Base-by-base conservation (phyloP, 2,113 vertebrate genomes). In the Lates calcarifer region DNA sequence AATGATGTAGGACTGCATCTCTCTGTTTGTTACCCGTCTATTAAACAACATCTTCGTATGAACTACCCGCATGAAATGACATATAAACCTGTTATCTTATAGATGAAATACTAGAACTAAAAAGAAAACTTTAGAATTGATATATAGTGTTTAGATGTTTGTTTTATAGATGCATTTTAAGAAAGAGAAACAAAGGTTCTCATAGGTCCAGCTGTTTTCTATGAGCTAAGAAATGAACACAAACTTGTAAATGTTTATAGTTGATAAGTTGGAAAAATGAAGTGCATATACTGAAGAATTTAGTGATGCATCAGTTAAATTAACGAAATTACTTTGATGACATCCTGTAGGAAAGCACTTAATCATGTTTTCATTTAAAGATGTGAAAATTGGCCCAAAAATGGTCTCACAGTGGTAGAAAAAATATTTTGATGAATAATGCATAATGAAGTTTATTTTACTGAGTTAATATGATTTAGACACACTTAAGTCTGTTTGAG, bases 1-100 rank as follows among this genome's bases (percentile, higher is more conserved):
- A 85, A 82, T 73, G 83, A 90, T 85, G 83, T 79, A 47, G 74
- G 83, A 88, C 80, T 88, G 58, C 65, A 87, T 90, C 82, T 81
- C 70, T 87, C 31, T 84, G 79, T 90, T 83, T 84, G 47, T 67
- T 55, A 20, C 39, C 6, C 66, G 68, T 74, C 62, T 69, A 37
- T 73, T 55, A 78, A 88, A 87, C 61, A 68, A 67, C 71, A 79
- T 15, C 15, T 41, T 82, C 53, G 51, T 28, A 61, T 77, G 37
- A 83, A 28, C 37, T 61, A 6, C 49, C 22, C 18, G 28, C 14
- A 70, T 75, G 31, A 18, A 65, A 31, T 74, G 20, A n/a, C 49
- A 41, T 56, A 79, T 83, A 72, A 83, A 66, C 49, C 57, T 71
- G 58, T 84, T 74, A 79, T 64, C 35, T 35, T 22, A 60, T 24